Percentiles rank a stretch among this genome's conserved stretches.
Evolutionary conservation across 2,888 invertebrate genomes (phyloP).

Genomic region (Fragum whitleyi): DNA sequence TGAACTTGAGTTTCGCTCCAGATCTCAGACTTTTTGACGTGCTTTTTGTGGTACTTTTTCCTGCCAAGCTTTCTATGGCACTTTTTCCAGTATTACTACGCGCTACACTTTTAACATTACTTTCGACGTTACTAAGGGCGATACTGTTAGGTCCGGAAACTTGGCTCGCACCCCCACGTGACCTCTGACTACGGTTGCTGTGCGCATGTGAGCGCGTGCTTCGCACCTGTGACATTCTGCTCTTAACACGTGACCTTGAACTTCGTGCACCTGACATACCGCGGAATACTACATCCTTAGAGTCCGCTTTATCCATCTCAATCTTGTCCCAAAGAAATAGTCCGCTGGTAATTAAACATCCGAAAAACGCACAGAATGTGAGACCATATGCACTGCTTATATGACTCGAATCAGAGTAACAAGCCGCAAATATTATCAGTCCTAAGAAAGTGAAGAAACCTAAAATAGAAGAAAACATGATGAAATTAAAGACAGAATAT

Average conservation of each 20-base stretch:
- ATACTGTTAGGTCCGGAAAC: neutral
- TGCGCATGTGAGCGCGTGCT: slow-evolving; percentile 46
- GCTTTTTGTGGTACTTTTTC: slow-evolving; percentile 30
- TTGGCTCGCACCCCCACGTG: slow-evolving; percentile 10
- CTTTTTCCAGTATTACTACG: neutral
- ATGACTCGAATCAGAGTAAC: slow-evolving; percentile 53
- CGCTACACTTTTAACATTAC: slow-evolving; percentile 11
- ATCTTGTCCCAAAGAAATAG: slow-evolving; percentile 64
- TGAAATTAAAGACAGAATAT: too few relatives aligned
- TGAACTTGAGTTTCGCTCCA: slow-evolving; percentile 32
- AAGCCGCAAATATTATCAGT: slow-evolving; percentile 52
- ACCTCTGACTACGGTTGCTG: slow-evolving; percentile 23
- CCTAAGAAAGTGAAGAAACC: slow-evolving; percentile 51
- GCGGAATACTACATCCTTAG: slow-evolving; percentile 39
- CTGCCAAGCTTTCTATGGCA: slow-evolving; percentile 26
- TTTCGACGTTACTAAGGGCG: slow-evolving; percentile 9
- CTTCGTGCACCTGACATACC: slow-evolving; percentile 45
- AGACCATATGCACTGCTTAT: slow-evolving; percentile 63
- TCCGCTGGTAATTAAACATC: slow-evolving; percentile 45
- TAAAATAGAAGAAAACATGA: slow-evolving; percentile 40
- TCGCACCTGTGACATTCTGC: slow-evolving; percentile 42
- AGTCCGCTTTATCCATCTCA: slow-evolving; percentile 22
- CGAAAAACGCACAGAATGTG: slow-evolving; percentile 51
- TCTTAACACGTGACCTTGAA: slow-evolving; percentile 39
- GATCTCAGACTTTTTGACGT: slow-evolving; percentile 32